Percentiles rank a stretch among this genome's conserved stretches.
Conservation (phyloP, 2,113 vertebrate genomes). For the Lycaon pictus region DNA sequence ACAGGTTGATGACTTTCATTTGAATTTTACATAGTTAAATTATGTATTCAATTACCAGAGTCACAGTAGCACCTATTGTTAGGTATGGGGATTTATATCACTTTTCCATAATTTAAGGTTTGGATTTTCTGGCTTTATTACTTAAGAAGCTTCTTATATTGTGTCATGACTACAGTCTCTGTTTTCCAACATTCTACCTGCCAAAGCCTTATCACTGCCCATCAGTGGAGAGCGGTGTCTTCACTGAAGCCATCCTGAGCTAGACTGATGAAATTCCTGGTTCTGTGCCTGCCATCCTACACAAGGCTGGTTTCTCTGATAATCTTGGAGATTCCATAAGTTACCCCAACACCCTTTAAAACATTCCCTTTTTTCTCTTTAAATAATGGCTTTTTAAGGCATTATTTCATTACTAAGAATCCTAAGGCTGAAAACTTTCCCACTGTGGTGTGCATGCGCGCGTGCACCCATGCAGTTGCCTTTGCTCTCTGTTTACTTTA, state of each 20-base stretch:
- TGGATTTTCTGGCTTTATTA: background rate
- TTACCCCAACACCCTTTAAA: background rate
- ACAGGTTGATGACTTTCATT: background rate
- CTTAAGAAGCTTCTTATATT: background rate
- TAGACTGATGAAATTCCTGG: background rate
- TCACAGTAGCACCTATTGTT: background rate
- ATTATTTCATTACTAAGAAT: background rate
- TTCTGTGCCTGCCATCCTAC: background rate
- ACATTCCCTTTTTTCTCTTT: background rate
- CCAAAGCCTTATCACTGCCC: background rate
- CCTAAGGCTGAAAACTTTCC: background rate
- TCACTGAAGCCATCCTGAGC: background rate
- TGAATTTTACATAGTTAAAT: background rate
- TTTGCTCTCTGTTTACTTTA: background rate
- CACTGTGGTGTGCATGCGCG: background rate
- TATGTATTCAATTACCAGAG: background rate
- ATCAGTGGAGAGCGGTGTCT: background rate
- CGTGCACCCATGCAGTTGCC: background rate
- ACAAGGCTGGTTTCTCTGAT: background rate
- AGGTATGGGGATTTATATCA: background rate
- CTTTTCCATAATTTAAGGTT: background rate
- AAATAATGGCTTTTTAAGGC: background rate
- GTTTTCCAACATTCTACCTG: background rate
- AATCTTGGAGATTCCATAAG: background rate
- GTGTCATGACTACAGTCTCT: background rate